Base-by-base conservation (phyloP, 1,140 invertebrate genomes). In the Polyergus mexicanus region DNA sequence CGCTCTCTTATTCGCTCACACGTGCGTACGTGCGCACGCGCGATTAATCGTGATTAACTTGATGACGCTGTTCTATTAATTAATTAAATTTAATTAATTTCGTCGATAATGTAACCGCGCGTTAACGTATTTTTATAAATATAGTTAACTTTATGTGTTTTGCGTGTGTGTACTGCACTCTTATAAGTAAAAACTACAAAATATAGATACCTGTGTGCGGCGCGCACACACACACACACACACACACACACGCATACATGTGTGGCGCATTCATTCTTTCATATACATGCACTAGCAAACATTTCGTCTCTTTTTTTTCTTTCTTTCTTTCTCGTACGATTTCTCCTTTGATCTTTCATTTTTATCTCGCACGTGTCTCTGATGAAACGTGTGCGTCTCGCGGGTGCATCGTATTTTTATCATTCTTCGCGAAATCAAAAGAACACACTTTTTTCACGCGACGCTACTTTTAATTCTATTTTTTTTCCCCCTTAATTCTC, bases 61-160 rank as follows among this genome's bases (percentile, higher is more conserved):
- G 22, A 88, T 89, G 11, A 88, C 69, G 28, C 38, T 60, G 72
- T 41, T 41, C 47, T 65, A 69, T 80, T 75, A 77, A n/a, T 91
- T 83, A 85, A 89, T 91, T 89, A 77, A 47, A 92, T 44, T 7
- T 92, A 90, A 32, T 32, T 91, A 89, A 89, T 85, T 85, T 90
- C 62, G 62, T 92, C 84, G 77, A 63, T 86, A 91, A 90, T 90
- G 6, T 51, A 83, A 90, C 87, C 87, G 66, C 86, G 89, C 86
- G 89, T 94, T 90, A 92, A 94, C 92, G 91, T 94, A 94, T 92
- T 85, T 93, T 92, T 95, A 95, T 94, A 94, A 94, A 94, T 95
- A 94, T 94, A 94, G 92, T 94, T 94, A 94, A 95, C 94, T 93
- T 93, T 90, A 90, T 47, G 78, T 88, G 68, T 87, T 89, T 68